Evolutionary conservation across 1,140 invertebrate genomes (phyloP).

Genomic region (Hirudo medicinalis): DNA sequence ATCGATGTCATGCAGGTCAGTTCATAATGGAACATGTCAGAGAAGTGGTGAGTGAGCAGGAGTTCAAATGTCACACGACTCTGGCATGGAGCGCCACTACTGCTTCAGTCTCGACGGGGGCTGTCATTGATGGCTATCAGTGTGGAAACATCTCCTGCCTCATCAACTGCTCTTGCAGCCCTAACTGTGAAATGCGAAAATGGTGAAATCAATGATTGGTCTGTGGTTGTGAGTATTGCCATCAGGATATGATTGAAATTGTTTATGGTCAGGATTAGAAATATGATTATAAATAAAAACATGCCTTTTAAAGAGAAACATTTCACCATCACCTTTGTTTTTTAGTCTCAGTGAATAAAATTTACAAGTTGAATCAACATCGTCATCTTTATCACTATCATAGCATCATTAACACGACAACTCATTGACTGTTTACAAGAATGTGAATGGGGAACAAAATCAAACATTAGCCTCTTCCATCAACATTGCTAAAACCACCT

Average conservation of each 20-base stretch:
- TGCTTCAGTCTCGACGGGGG: slow-evolving; percentile 81
- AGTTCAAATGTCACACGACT: slow-evolving; percentile 79
- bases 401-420: too few relatives aligned
- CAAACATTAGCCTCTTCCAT: too few relatives aligned
- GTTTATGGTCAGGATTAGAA: too few relatives aligned
- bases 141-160: slow-evolving; percentile 92
- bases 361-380: too few relatives aligned
- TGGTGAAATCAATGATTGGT: slow-evolving; percentile 50
- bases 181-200: slow-evolving; percentile 98
- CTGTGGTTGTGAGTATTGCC: too few relatives aligned
- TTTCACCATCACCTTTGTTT: too few relatives aligned
- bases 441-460: slow-evolving; percentile 58
- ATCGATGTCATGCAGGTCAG: slow-evolving; percentile 46
- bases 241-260: too few relatives aligned
- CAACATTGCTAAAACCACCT: too few relatives aligned
- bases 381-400: too few relatives aligned
- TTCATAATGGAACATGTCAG: slow-evolving; percentile 93
- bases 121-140: slow-evolving; percentile 90
- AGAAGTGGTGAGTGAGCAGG: slow-evolving; percentile 83
- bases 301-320: too few relatives aligned
- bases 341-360: too few relatives aligned
- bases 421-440: slow-evolving; percentile 32
- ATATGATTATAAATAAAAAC: too few relatives aligned
- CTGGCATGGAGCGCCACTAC: slow-evolving; percentile 87
- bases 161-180: slow-evolving; percentile 92